Evolutionary conservation across 2,113 vertebrate species (phyloP), one percentile per base, ranked within the genome.

Genomic region (Zootoca vivipara): DNA sequence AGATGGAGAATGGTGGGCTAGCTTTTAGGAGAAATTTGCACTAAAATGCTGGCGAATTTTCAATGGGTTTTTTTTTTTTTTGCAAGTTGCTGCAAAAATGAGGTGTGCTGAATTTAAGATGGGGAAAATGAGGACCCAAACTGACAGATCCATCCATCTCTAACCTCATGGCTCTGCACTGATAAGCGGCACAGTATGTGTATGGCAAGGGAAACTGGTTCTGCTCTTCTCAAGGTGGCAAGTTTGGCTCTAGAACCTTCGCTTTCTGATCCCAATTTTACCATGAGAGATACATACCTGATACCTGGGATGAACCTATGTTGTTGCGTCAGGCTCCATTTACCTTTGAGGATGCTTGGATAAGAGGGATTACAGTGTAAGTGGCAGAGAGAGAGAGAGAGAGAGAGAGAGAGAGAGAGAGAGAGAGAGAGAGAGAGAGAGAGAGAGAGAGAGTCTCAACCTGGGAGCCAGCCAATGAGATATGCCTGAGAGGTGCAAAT

Each of bases 231-330:
- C 9, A 46, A 46, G 46, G 46, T 8, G 10, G 46, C 9, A 46
- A 52, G 46, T 52, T 52, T 52, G 10, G 46, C 46, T 52, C 46
- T 0, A 9, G 46, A 52, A 7, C 22, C 9, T 69, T 30, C 8
- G 5, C 26, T 69, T 62, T 30, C 13, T 42, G n/a, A 67, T 67
- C 40, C 35, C 24, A 30, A 7, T 12, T 64, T 83, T 35, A 15
- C 82, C 90, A 88, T 10, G 13, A 15, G 26, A 81, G n/a, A 26
- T 33, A 12, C 33, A 86, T 78, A 82, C 89, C 69, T 87, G 52
- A 86, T 78, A 82, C 89, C 69, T 87, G 52, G 52, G 83, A 82
- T 80, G 26, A 85, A 40, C 72, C 65, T 85, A 20, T 38, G 28
- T 56, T 85, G 28, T 52, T 87, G 13, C 8, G 67, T 62, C 15